Evolutionary conservation across 92 coral and sea anemone species (phyloP).

Genomic region (Desmophyllum pertusum): DNA sequence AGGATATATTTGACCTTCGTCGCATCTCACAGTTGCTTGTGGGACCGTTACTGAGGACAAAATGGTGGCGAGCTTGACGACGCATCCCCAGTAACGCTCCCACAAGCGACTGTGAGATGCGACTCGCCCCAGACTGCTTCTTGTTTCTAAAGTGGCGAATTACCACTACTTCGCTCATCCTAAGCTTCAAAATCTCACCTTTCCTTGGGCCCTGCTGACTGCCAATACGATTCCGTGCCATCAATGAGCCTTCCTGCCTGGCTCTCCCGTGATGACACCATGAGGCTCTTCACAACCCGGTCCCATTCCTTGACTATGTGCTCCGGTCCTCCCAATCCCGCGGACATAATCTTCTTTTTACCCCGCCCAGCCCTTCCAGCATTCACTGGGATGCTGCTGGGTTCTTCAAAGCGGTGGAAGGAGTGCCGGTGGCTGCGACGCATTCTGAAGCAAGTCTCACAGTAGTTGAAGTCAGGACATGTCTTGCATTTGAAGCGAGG

Average conservation of each 20-base stretch:
- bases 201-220: conserved; percentile 99
- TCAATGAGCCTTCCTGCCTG: conserved; percentile 85
- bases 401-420: conserved; percentile 93
- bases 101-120: too few relatives aligned
- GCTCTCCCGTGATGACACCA: conserved; percentile 94
- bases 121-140: too few relatives aligned
- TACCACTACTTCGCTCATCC: too few relatives aligned
- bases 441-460: conserved; percentile 93
- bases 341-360: conserved; percentile 61
- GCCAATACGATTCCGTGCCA: conserved; percentile 97
- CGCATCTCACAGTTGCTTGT: too few relatives aligned
- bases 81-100: too few relatives aligned
- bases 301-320: conserved; percentile 91
- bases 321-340: conserved; percentile 76
- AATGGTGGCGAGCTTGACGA: too few relatives aligned
- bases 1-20: too few relatives aligned
- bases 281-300: conserved; percentile 84
- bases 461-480: conserved; percentile 91
- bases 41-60: too few relatives aligned
- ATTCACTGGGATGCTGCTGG: conserved; percentile 86
- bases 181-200: conserved; percentile 72
- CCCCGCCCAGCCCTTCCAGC: conserved; percentile 93
- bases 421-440: conserved; percentile 94
- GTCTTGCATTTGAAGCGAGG: conserved; percentile 95
- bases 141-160: too few relatives aligned